Conservation (phyloP, 2,113 vertebrate species). For the Peromyscus maniculatus region DNA sequence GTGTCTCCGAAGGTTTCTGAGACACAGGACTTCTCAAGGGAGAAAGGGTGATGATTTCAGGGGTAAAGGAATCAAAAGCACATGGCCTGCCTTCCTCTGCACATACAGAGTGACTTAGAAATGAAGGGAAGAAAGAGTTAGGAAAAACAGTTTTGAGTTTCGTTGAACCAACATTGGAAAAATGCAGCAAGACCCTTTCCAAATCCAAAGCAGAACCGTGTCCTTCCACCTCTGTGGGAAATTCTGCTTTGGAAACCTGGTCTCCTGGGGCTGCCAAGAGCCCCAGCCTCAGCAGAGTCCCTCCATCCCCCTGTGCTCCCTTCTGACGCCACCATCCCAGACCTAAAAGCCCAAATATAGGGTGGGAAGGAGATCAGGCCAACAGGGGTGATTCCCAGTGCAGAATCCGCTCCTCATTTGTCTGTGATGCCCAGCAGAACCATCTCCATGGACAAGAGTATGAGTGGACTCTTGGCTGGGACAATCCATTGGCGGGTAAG, state of each 20-base stretch:
- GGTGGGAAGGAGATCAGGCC: not conserved
- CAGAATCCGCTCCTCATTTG: not conserved
- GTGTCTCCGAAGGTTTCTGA: constrained; percentile 75
- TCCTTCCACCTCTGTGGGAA: constrained; percentile 75
- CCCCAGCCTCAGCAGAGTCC: not conserved
- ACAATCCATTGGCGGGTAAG: not conserved
- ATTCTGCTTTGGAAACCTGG: constrained; percentile 69
- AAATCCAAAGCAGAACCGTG: constrained; percentile 77
- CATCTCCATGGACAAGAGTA: not conserved
- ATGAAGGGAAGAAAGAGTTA: constrained; percentile 62
- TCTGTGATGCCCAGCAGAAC: not conserved
- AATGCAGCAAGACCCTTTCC: constrained; percentile 70
- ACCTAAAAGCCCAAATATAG: constrained; percentile 10
- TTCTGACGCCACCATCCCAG: not conserved
- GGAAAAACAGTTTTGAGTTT: constrained; percentile 77
- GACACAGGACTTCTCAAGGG: constrained; percentile 60
- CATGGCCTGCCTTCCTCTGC: constrained; percentile 56
- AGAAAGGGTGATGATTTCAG: constrained; percentile 72
- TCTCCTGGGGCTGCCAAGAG: constrained; percentile 60
- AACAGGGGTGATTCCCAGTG: not conserved
- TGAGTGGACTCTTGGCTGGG: not conserved
- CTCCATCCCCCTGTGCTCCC: not conserved
- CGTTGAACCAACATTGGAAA: constrained; percentile 77
- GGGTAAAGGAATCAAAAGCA: constrained; percentile 76
- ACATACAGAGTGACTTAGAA: constrained; percentile 64